Evolutionary conservation across 2,888 invertebrate genomes (phyloP), one percentile per base, ranked within the genome.

Genomic region (Thymelicus lineola): DNA sequence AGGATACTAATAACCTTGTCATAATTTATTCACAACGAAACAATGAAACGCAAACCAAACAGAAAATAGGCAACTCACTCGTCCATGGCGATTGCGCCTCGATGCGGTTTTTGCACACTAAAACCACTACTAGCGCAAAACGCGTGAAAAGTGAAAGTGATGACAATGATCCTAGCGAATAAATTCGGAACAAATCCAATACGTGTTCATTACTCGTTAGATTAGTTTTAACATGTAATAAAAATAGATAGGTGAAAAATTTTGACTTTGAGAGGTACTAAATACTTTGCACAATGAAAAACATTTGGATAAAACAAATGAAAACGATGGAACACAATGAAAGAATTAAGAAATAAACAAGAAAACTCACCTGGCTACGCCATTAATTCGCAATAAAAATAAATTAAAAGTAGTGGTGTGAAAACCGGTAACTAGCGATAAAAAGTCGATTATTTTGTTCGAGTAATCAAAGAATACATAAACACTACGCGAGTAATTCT

Each of bases 301-400:
- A 89, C 90, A 91, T 91, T 85, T 88, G 86, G 86, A 89, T 85
- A 92, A 93, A 93, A 93, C 93, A 93, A 93, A 83, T 92, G 93
- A 93, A 93, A 85, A 83, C 87, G 82, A 85, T 91, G 85, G 92
- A 93, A 93, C 90, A 84, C 85, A 83, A 88, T 86, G 88, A 91
- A 91, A 87, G 88, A 91, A 92, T 87, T 87, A 88, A 84, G 91
- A 92, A 91, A 93, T 90, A 92, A 92, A 93, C 91, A 93, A 92
- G 89, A 87, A 91, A 90, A 89, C 93, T 93, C 89, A 93, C 93
- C 93, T 92, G 91, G 92, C 93, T 93, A 93, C 93, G 93, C 93
- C 93, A 93, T 93, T 93, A 91, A 91, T 93, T 92, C 93, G 92
- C 90, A 93, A 89, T 92, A 93, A 92, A 92, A 92, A 93, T 91